Evolutionary conservation across 2,888 invertebrate genomes (phyloP).

Genomic region (Erannis defoliaria): DNA sequence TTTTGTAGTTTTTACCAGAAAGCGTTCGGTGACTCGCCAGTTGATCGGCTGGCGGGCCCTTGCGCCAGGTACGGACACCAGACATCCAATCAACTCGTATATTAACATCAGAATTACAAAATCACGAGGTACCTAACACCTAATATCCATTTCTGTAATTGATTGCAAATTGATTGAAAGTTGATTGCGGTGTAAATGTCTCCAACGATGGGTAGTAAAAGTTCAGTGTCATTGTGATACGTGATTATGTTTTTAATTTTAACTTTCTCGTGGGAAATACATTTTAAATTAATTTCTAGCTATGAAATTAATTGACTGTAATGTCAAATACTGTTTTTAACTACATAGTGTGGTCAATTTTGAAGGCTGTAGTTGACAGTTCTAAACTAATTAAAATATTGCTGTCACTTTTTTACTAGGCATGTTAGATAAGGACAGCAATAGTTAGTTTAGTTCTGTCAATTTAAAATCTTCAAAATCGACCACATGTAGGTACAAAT

Average conservation of each 20-base stretch:
- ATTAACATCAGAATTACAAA: constrained; percentile 46
- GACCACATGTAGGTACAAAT: too few species aligned
- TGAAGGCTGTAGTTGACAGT: too few species aligned
- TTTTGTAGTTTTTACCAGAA: constrained; percentile 85
- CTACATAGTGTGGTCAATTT: too few species aligned
- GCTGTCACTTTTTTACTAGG: too few species aligned
- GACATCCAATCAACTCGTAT: constrained; percentile 46
- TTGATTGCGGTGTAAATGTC: constrained; percentile 31
- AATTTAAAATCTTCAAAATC: too few species aligned
- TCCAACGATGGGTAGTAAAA: constrained; percentile 25
- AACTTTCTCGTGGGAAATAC: constrained; percentile 25
- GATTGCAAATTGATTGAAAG: constrained; percentile 49
- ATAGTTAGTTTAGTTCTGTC: too few species aligned
- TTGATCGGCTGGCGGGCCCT: constrained; percentile 53
- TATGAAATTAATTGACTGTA: too few species aligned
- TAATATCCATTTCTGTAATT: constrained; percentile 61
- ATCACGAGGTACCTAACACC: constrained; percentile 47
- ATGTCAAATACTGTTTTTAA: too few species aligned
- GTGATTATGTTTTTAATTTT: constrained; percentile 11
- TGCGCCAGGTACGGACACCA: constrained; percentile 71
- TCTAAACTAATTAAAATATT: too few species aligned
- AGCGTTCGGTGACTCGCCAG: constrained; percentile 81
- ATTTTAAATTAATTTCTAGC: background rate
- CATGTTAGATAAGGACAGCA: too few species aligned
- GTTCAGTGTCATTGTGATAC: constrained; percentile 21